Evolutionary conservation across 2,113 vertebrate species (phyloP), one percentile per base, ranked within the genome.

Genomic region (Scortum barcoo): DNA sequence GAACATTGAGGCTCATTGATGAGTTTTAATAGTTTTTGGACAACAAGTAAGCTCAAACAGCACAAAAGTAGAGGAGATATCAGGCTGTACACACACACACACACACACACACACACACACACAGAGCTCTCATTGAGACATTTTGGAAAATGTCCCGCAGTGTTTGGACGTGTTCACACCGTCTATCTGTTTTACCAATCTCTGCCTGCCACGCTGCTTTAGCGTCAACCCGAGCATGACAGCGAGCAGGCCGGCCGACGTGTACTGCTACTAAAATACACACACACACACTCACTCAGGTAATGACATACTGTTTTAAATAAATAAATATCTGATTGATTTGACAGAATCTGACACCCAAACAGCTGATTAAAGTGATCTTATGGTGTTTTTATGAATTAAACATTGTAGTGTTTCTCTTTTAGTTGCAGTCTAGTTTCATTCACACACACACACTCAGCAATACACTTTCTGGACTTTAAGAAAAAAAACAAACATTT

Each of bases 201-300:
- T 84, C 20, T 33, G 57, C 53, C 81, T 72, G 81, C 68, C 36
- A 78, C 81, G 60, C 67, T 51, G 68, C 79, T 81, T 75, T 75
- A 74, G 30, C 56, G 46, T 84, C 68, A 67, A 73, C 44, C 69
- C 17, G 69, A 78, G 81, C 69, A 72, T 73, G 81, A 71, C 79
- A 69, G 72, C 72, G 24, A 53, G 63, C 62, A 57, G 24, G 20
- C 61, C 11, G 54, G 53, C 61, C n/a, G 69, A 38, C 14, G 67
- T 1, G 46, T 44, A 20, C 63, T 12, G 1, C 26, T 12, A 12
- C 51, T 65, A 9, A 19, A 70, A 46, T 16, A 44, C n/a, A 72
- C 19, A 13, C 53, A 72, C 70, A 46, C 70, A 58, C 70, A 30
- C 70, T 24, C 14, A 58, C 17, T 1, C 72, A 62, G 54, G 53